Evolutionary conservation across 2,888 invertebrate genomes (phyloP), one percentile per base, ranked within the genome.

Genomic region (Volucella inflata): DNA sequence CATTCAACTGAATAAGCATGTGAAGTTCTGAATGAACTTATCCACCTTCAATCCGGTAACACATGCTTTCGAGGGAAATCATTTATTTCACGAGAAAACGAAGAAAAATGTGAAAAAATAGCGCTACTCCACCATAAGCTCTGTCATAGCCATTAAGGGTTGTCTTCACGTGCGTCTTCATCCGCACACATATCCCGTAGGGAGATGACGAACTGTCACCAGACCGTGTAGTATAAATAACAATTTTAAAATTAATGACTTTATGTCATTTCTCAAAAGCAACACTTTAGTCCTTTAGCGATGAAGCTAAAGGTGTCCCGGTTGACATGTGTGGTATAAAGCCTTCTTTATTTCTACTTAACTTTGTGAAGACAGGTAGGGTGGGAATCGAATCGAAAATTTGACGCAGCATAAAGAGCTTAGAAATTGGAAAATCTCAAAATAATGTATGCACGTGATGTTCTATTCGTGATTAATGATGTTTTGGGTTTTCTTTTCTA

Each of bases 231-330:
- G 71, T 60, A 53, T 57, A 64, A 44, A 77, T 46, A 57, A 72
- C 68, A 72, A 85, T 85, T 85, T 81, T 81, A 46, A 85, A 85
- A 85, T 85, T 85, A 81, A 85, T 85, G 85, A 81, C 64, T 55
- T 64, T 40, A 42, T 76, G 80, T 85, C 85, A 80, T 85, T 68
- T 81, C 64, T 81, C 67, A 76, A 80, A 79, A 71, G 48, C 12
- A 59, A 17, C 79, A 71, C 64, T 64, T 48, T 79, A 42, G 14
- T 70, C 36, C 10, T 48, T 67, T 67, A 76, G 71, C 76, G 67
- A 80, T 6, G 30, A 30, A 6, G 30, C 84, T 80, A 70, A 76
- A 76, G 75, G 74, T 83, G 59, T 57, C 36, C 48, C 68, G 40
- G 64, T 46, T 55, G 57, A 38, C 65, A 57, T 65, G 21, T 64